A percentile compares a stretch with the other conserved stretches of the same genome.
These are phyloP conservation scores for Aphidius ervi DNA, from an alignment of 1,140 invertebrate species.

Conservation along the genomic window DNA sequence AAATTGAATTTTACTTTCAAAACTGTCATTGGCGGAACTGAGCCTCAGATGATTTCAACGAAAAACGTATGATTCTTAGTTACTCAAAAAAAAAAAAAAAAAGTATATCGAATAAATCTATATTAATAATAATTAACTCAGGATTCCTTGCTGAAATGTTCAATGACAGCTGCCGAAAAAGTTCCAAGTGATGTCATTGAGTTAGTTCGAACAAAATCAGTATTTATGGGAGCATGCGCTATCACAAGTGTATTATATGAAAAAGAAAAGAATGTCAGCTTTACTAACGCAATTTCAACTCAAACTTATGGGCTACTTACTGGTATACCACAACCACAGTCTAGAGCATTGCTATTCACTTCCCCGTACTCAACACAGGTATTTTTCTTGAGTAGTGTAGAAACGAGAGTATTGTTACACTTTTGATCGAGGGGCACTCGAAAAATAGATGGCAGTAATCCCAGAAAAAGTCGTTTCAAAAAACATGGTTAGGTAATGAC, in stretches of 20 bases:
- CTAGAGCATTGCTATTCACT: slow-evolving; percentile 76
- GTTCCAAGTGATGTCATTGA: slow-evolving; percentile 47
- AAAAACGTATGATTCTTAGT: slow-evolving; percentile 15
- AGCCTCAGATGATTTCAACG: background rate
- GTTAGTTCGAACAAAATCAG: slow-evolving; percentile 50
- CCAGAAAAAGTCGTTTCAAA: no score
- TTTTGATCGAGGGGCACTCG: no score
- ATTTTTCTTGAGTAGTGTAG: no score
- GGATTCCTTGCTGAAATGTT: slow-evolving; percentile 20
- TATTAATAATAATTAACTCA: background rate
- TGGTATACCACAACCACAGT: slow-evolving; percentile 69
- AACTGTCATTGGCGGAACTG: slow-evolving; percentile 12
- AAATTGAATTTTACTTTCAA: slow-evolving; percentile 78
- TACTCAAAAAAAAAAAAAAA: background rate
- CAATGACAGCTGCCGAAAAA: slow-evolving; percentile 32
- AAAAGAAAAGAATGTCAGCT: slow-evolving; percentile 65
- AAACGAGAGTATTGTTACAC: no score
- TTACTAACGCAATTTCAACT: slow-evolving; percentile 71
- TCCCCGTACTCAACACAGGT: slow-evolving; percentile 67
- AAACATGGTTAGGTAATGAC: no score
- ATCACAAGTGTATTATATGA: slow-evolving; percentile 64
- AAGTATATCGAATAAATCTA: background rate
- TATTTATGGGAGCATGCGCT: slow-evolving; percentile 69
- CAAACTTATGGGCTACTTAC: slow-evolving; percentile 77
- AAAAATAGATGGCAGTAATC: no score